Evolutionary conservation across 2,797 vertebrate species (phyloP).

Genomic region (Morus bassanus): DNA sequence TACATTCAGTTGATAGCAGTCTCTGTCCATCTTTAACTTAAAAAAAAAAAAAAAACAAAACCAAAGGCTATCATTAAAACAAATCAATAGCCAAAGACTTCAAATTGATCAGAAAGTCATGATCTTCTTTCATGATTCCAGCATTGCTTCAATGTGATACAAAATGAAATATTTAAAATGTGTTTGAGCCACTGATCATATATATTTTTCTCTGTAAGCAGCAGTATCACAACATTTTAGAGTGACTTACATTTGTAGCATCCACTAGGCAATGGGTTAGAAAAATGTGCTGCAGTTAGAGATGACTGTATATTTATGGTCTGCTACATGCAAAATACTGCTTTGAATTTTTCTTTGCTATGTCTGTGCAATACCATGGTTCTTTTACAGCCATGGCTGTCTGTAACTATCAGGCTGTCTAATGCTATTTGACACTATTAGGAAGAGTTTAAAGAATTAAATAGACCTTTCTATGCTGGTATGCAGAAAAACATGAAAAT

Average conservation of each 20-base stretch:
- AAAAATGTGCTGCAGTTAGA: not conserved
- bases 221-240: not conserved
- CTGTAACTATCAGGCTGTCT: not conserved
- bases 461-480: not conserved
- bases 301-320: not conserved
- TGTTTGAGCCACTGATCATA: not conserved
- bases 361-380: not conserved
- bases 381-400: not conserved
- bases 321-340: not conserved
- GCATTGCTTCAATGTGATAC: not conserved
- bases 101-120: not conserved
- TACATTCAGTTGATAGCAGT: not conserved
- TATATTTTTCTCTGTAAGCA: not conserved
- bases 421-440: not conserved
- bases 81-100: not conserved
- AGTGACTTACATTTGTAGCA: not conserved
- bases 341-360: not conserved
- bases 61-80: not conserved
- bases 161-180: not conserved
- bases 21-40: not conserved
- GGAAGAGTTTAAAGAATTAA: not conserved
- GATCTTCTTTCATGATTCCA: not conserved
- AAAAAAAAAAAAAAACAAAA: not conserved
- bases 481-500: not conserved
- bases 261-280: not conserved